Conservation (phyloP, 2,888 invertebrate species). For the Agonopterix arenella region DNA sequence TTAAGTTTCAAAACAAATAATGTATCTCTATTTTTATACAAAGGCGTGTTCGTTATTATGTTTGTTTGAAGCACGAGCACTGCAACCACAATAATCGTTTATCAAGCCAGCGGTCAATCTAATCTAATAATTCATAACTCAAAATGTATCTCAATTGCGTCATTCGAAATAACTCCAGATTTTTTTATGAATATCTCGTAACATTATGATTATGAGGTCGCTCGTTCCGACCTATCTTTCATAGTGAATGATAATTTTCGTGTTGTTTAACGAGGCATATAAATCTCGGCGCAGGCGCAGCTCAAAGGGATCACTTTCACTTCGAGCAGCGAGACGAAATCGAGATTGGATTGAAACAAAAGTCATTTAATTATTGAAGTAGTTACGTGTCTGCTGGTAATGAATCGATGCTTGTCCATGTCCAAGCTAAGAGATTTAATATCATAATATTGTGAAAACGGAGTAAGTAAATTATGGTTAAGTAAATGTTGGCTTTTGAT, state of each 20-base stretch:
- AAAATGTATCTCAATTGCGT: conserved; percentile 9
- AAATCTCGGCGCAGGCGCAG: conserved; percentile 26
- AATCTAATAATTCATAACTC: conserved; percentile 5
- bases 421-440: no score
- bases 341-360: conserved; percentile 30
- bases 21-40: no score
- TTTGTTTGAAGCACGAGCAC: no score
- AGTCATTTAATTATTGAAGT: conserved; percentile 2
- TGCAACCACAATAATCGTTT: conserved; percentile 8
- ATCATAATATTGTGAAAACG: no score
- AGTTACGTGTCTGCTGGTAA: conserved; percentile 4
- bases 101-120: conserved; percentile 2
- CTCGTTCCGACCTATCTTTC: conserved; percentile 31
- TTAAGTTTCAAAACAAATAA: no score
- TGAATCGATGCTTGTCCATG: neutral
- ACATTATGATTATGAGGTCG: conserved; percentile 10
- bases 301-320: conserved; percentile 45
- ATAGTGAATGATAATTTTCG: conserved; percentile 29
- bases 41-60: no score
- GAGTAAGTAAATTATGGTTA: no score
- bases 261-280: conserved; percentile 29
- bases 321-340: conserved; percentile 32
- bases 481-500: no score
- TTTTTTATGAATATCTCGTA: neutral
- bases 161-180: conserved; percentile 10